Percentiles rank a stretch among this genome's conserved stretches.
phyloP scores from a whole-genome alignment of 2,113 vertebrate genomes.

The Cisticola juncidis region DNA sequence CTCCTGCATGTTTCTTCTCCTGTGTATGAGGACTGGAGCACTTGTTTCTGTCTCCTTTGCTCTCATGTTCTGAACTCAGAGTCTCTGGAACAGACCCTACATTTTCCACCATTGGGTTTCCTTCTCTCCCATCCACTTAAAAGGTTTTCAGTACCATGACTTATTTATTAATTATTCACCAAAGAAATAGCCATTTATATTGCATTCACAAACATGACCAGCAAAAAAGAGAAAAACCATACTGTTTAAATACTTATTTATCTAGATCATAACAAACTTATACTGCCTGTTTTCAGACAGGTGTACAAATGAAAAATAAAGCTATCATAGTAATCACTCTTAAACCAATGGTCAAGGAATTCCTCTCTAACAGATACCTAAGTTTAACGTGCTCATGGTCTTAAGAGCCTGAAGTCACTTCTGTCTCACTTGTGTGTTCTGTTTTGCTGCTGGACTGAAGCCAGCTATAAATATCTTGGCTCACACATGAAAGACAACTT shows the following conservation, averaged over 20 bases:
- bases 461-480: slow-evolving; percentile 25
- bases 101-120: not conserved
- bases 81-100: not conserved
- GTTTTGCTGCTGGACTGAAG: not conserved
- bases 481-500: slow-evolving; percentile 3
- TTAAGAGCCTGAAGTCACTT: not conserved
- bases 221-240: not conserved
- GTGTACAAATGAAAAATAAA: not conserved
- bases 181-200: not conserved
- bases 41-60: not conserved
- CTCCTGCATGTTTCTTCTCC: not conserved
- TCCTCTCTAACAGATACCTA: not conserved
- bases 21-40: not conserved
- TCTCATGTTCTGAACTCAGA: not conserved
- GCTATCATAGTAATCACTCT: not conserved
- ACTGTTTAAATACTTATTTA: not conserved
- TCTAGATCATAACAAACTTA: not conserved
- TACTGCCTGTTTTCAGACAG: not conserved
- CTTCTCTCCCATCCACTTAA: not conserved
- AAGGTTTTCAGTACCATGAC: not conserved
- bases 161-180: slow-evolving; percentile 21
- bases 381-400: not conserved
- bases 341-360: not conserved
- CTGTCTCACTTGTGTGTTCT: not conserved
- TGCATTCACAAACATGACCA: not conserved